Conservation (phyloP, 2,113 vertebrate genomes). For the Melanerpes aurifrons region DNA sequence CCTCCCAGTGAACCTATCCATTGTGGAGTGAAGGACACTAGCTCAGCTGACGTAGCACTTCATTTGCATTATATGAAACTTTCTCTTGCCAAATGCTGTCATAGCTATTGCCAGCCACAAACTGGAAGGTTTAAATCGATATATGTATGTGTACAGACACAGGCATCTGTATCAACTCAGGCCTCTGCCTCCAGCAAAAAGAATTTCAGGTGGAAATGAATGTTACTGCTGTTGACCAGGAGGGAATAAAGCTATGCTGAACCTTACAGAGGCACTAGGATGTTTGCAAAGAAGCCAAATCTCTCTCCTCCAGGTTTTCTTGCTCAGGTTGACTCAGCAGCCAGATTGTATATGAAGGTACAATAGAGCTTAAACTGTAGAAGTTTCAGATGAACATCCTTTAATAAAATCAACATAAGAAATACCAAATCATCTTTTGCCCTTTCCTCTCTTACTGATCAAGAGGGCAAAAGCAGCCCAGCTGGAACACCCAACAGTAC, state of each 20-base stretch:
- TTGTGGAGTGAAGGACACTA: background rate
- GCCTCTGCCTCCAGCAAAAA: background rate
- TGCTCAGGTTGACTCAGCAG: conserved; percentile 75
- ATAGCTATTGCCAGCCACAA: background rate
- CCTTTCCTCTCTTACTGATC: background rate
- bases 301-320: conserved; percentile 64
- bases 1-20: background rate
- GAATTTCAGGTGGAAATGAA: background rate
- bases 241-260: background rate
- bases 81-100: background rate
- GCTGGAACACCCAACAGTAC: background rate
- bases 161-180: background rate
- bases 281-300: conserved; percentile 61
- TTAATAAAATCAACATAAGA: conserved; percentile 48
- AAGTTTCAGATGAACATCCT: conserved; percentile 31
- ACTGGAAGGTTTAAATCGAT: background rate
- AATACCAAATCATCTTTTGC: background rate
- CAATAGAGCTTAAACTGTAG: conserved; percentile 19
- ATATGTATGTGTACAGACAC: background rate
- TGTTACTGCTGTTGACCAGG: background rate
- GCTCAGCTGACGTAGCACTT: background rate
- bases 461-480: background rate
- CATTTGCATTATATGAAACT: background rate
- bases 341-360: conserved; percentile 64
- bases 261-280: background rate